A percentile compares a stretch with the other conserved stretches of the same genome.
phyloP scores from a whole-genome alignment of 2,888 invertebrate genomes.

The Diadegma fenestrale region DNA sequence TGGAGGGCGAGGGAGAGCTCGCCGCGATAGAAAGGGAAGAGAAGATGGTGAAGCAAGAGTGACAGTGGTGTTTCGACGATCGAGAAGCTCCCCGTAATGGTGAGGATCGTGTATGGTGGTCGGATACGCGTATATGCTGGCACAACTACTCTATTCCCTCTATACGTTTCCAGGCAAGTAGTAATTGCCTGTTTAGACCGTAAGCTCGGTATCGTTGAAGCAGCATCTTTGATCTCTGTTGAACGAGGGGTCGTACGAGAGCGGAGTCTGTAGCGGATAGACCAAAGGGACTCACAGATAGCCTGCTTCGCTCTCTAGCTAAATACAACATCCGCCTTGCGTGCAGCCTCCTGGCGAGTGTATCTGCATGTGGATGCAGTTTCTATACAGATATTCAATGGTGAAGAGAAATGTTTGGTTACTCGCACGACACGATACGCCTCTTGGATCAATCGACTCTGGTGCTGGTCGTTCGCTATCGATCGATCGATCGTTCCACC shows the following conservation, averaged over 20 bases:
- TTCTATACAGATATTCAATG: neutral
- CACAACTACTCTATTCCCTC: slow-evolving; percentile 51
- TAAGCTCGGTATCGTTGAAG: slow-evolving; percentile 65
- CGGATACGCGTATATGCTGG: slow-evolving; percentile 8
- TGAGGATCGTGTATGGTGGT: slow-evolving; percentile 23
- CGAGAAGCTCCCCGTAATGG: slow-evolving; percentile 3
- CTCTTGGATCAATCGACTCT: slow-evolving; percentile 53
- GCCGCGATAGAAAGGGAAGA: neutral
- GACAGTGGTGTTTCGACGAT: slow-evolving; percentile 34
- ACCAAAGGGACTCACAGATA: slow-evolving; percentile 67
- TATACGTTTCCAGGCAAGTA: slow-evolving; percentile 63
- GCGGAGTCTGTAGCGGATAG: slow-evolving; percentile 50
- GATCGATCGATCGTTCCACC: slow-evolving; percentile 31
- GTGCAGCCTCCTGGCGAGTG: slow-evolving; percentile 4
- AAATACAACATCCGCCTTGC: slow-evolving; percentile 53
- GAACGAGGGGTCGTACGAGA: slow-evolving; percentile 11
- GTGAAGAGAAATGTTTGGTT: neutral
- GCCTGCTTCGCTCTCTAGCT: slow-evolving; percentile 54
- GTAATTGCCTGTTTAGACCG: slow-evolving; percentile 73
- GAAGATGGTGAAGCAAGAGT: neutral
- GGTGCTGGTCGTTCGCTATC: neutral
- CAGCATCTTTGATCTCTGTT: slow-evolving; percentile 66
- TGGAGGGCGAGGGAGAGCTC: neutral
- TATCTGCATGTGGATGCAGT: slow-evolving; percentile 5
- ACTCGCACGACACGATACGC: neutral